Evolutionary conservation across 2,888 invertebrate species (phyloP).

Genomic region (Spicauda simplicius): DNA sequence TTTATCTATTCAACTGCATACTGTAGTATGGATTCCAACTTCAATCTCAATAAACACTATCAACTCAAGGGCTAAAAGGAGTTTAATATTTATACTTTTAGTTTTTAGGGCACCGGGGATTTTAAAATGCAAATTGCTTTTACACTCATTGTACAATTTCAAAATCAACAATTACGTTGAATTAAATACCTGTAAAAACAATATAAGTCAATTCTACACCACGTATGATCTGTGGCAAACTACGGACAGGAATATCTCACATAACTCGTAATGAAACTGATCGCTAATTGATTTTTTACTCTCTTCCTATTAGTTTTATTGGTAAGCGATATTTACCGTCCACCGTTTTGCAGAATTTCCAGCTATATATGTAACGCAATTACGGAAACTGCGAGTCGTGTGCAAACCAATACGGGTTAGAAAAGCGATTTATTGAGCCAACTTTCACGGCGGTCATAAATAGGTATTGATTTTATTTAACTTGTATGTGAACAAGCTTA

Average conservation of each 20-base stretch:
- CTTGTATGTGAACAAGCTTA: not conserved
- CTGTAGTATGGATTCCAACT: too few relatives aligned
- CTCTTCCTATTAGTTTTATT: constrained; percentile 33
- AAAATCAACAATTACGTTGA: too few relatives aligned
- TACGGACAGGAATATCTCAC: constrained; percentile 21
- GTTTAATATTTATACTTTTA: too few relatives aligned
- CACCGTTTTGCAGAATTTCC: not conserved
- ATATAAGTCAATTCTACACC: not conserved
- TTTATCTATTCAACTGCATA: too few relatives aligned
- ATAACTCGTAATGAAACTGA: constrained; percentile 30
- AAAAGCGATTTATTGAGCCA: constrained; percentile 18
- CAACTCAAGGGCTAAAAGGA: too few relatives aligned
- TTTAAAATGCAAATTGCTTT: too few relatives aligned
- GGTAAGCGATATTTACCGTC: constrained; percentile 26
- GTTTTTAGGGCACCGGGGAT: too few relatives aligned
- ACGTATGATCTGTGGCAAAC: constrained; percentile 6
- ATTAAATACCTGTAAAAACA: too few relatives aligned
- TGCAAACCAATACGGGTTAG: constrained; percentile 3
- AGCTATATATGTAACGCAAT: constrained; percentile 14
- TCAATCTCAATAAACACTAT: too few relatives aligned
- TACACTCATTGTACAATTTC: too few relatives aligned
- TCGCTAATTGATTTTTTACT: constrained; percentile 35
- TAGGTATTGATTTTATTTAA: not conserved
- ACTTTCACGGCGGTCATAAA: constrained; percentile 16
- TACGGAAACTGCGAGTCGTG: constrained; percentile 18